phyloP scores from a whole-genome alignment of 2,888 invertebrate species.

The Tachina grossa region DNA sequence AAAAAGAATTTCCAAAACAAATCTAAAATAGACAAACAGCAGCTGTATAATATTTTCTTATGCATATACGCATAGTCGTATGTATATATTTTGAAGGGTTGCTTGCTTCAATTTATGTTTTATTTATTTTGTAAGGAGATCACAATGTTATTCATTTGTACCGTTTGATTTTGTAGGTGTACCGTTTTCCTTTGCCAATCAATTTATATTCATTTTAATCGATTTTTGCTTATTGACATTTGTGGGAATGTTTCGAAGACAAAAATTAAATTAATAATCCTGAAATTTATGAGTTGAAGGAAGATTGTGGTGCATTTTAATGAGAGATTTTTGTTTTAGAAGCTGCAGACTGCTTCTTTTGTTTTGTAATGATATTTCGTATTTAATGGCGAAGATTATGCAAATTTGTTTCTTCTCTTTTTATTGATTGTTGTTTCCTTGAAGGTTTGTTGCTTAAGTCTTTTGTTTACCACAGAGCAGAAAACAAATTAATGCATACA shows the following conservation, averaged over 20 bases:
- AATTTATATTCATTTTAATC: constrained; percentile 47
- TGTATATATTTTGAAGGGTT: constrained; percentile 58
- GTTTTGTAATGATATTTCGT: constrained; percentile 32
- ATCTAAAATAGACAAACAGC: constrained; percentile 49
- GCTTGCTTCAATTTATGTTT: not conserved
- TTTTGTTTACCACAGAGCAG: not conserved
- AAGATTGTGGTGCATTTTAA: constrained; percentile 51
- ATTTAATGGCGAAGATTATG: constrained; percentile 48
- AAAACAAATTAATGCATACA: not conserved
- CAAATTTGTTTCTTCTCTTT: constrained; percentile 42
- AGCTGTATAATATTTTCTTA: constrained; percentile 39
- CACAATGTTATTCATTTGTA: constrained; percentile 25
- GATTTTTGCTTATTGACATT: constrained; percentile 56
- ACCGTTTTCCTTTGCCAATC: constrained; percentile 63
- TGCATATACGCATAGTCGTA: too few relatives aligned
- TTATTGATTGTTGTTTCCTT: not conserved
- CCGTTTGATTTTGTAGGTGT: constrained; percentile 65
- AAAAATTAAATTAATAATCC: constrained; percentile 14
- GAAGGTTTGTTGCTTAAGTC: constrained; percentile 41
- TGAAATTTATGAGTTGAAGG: constrained; percentile 54
- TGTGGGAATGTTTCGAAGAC: constrained; percentile 57
- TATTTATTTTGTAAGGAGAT: constrained; percentile 10
- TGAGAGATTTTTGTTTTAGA: constrained; percentile 14
- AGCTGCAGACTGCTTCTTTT: not conserved
- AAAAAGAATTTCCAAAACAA: constrained; percentile 17